phyloP scores from a whole-genome alignment of 2,888 invertebrate genomes.

The Plagodis dolabraria region DNA sequence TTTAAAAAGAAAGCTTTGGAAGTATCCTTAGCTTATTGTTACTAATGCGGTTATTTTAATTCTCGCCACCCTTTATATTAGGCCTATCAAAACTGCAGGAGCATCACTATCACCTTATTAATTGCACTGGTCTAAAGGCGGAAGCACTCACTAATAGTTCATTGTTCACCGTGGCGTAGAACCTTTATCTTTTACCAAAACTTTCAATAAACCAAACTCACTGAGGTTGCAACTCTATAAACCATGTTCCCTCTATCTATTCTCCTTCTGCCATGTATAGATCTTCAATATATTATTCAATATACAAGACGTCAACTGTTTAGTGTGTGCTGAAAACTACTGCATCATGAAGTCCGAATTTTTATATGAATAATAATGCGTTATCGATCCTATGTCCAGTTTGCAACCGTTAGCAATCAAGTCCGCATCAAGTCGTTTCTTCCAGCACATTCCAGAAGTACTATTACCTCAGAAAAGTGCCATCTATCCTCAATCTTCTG shows the following conservation, averaged over 20 bases:
- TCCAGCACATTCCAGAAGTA: slow-evolving; percentile 18
- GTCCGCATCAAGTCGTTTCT: background rate
- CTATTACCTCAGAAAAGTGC: slow-evolving; percentile 52
- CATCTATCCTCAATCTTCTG: slow-evolving; percentile 69
- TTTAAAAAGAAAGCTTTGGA: no score
- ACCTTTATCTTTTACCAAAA: slow-evolving; percentile 23
- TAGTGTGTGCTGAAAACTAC: no score
- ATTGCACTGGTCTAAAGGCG: slow-evolving; percentile 8
- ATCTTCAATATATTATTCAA: no score
- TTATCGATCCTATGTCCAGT: background rate
- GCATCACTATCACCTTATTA: background rate
- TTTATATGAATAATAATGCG: background rate
- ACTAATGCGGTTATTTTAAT: background rate
- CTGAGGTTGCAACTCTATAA: slow-evolving; percentile 7
- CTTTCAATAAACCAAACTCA: slow-evolving; percentile 26
- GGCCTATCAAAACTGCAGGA: background rate
- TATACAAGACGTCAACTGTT: no score
- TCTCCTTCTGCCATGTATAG: background rate
- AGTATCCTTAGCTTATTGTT: no score
- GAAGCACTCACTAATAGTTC: slow-evolving; percentile 13
- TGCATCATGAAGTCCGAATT: background rate
- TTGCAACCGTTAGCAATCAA: background rate
- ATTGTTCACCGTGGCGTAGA: slow-evolving; percentile 17
- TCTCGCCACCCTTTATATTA: background rate
- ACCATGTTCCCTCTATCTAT: background rate